Evolutionary conservation across 2,113 vertebrate genomes (phyloP).

Genomic region (Eubucco bourcierii): DNA sequence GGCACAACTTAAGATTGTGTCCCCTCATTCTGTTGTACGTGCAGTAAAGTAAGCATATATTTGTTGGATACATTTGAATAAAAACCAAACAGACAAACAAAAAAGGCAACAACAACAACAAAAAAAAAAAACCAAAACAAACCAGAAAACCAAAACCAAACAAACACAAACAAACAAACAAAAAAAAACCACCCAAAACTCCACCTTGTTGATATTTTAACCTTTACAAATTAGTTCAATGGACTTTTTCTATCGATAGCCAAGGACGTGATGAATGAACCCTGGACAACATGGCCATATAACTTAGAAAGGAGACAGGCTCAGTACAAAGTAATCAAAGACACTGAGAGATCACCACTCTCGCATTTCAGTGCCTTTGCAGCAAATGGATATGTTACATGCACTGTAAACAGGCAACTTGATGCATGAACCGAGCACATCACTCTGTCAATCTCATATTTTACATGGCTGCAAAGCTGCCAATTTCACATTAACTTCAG

Average conservation of each 20-base stretch:
- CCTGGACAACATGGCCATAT: neutral
- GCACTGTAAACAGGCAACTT: neutral
- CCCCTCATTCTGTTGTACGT: neutral
- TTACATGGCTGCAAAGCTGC: neutral
- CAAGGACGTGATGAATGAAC: neutral
- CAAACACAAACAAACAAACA: neutral
- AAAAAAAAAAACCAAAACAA: neutral
- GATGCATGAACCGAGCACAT: neutral
- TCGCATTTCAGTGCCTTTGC: neutral
- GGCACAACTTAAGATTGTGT: no score
- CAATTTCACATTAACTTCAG: neutral
- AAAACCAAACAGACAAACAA: neutral
- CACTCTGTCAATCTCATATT: neutral
- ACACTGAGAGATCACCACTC: neutral
- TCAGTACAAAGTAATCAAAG: neutral
- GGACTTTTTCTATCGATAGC: neutral
- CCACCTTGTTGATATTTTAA: neutral
- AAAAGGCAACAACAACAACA: neutral
- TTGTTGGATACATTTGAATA: neutral
- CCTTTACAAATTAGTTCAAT: neutral
- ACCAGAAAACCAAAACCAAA: neutral
- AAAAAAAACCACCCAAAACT: neutral
- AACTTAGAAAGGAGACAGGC: neutral
- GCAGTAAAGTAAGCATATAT: neutral
- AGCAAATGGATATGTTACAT: neutral